A percentile compares a stretch with the other conserved stretches of the same genome.
Conservation (phyloP, 1,140 invertebrate genomes). For the Formica exsecta region DNA sequence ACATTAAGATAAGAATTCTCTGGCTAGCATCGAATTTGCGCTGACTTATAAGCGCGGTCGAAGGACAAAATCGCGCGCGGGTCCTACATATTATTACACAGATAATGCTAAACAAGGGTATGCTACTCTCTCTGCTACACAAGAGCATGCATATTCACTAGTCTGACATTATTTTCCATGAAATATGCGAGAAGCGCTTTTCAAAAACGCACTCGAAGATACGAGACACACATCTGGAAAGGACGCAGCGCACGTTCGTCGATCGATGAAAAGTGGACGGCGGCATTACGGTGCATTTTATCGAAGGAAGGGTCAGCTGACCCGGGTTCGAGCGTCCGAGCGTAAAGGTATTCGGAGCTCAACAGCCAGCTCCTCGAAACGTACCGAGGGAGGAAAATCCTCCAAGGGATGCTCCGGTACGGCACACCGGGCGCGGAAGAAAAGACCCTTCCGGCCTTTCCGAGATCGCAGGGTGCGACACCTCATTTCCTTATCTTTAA, state of each 20-base stretch:
- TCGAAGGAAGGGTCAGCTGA: slow-evolving; percentile 69
- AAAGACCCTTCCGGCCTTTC: slow-evolving; percentile 76
- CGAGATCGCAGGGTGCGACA: slow-evolving; percentile 81
- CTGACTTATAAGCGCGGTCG: slow-evolving; percentile 69
- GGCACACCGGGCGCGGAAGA: slow-evolving; percentile 68
- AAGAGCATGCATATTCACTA: neutral
- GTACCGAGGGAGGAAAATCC: slow-evolving; percentile 75
- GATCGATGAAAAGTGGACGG: slow-evolving; percentile 61
- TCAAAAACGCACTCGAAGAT: neutral
- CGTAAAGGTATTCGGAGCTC: slow-evolving; percentile 85
- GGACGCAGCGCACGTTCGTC: neutral
- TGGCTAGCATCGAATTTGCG: slow-evolving; percentile 76
- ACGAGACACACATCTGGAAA: neutral
- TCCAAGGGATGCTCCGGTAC: slow-evolving; percentile 78
- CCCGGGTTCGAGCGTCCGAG: slow-evolving; percentile 80
- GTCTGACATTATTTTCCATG: neutral
- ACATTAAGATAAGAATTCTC: slow-evolving; percentile 85
- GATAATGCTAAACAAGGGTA: slow-evolving; percentile 37
- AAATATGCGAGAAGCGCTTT: neutral
- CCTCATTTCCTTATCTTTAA: slow-evolving; percentile 87
- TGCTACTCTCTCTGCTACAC: too few species aligned
- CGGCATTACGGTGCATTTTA: slow-evolving; percentile 52
- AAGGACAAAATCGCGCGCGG: slow-evolving; percentile 32
- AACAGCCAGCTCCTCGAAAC: slow-evolving; percentile 69
- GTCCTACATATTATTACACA: slow-evolving; percentile 7